Percentiles rank a stretch among this genome's conserved stretches.
Conservation (phyloP, 2,888 invertebrate genomes). For the Xylocampa areola region DNA sequence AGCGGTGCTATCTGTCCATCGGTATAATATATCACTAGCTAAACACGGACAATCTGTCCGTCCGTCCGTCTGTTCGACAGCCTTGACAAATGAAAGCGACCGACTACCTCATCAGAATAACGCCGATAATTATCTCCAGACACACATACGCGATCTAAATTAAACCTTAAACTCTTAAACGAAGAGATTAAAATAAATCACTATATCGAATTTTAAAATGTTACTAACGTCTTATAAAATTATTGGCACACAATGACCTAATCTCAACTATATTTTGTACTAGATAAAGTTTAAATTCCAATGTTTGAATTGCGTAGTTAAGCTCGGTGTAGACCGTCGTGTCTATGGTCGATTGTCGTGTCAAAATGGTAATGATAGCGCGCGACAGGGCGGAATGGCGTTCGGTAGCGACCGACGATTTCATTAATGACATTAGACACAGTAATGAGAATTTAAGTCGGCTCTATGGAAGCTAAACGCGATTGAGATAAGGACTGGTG, state of each 20-base stretch:
- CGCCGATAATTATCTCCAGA: constrained; percentile 73
- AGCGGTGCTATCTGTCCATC: constrained; percentile 70
- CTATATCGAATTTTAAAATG: constrained; percentile 51
- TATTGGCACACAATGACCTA: constrained; percentile 8
- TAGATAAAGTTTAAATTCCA: constrained; percentile 23
- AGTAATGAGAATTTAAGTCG: constrained; percentile 79
- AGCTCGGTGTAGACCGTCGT: constrained; percentile 41
- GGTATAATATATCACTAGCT: constrained; percentile 74
- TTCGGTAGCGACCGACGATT: constrained; percentile 82
- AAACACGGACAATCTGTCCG: constrained; percentile 70
- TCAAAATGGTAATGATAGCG: constrained; percentile 68
- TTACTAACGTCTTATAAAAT: constrained; percentile 30
- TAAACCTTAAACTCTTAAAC: constrained; percentile 54
- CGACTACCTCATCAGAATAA: constrained; percentile 64
- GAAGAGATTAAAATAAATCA: constrained; percentile 62
- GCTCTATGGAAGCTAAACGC: constrained; percentile 51
- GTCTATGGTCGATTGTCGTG: constrained; percentile 60
- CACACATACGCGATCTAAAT: constrained; percentile 54
- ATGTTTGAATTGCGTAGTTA: constrained; percentile 26
- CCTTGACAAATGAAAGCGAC: constrained; percentile 73
- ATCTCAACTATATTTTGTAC: not conserved
- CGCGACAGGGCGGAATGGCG: constrained; percentile 75
- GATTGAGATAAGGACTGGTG: constrained; percentile 57
- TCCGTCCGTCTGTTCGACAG: constrained; percentile 62
- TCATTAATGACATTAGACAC: constrained; percentile 83